Conservation (phyloP, 2,113 vertebrate genomes). For the Indicator indicator region DNA sequence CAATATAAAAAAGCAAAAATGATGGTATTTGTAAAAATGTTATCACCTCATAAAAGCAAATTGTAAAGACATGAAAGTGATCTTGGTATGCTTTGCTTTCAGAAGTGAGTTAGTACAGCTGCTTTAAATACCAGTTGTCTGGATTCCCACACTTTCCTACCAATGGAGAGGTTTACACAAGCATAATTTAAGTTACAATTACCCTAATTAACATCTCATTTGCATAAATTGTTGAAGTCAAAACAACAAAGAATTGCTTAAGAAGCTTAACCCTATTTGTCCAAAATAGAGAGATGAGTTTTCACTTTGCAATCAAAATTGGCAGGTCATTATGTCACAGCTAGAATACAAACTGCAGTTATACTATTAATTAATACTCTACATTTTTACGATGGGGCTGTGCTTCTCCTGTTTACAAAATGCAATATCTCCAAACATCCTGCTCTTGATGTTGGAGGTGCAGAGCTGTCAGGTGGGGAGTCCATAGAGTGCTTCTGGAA, state of each 20-base stretch:
- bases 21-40: conserved; percentile 90
- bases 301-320: conserved; percentile 74
- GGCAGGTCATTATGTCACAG: conserved; percentile 66
- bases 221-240: conserved; percentile 97
- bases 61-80: conserved; percentile 89
- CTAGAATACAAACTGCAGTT: conserved; percentile 46
- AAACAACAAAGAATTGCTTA: conserved; percentile 90
- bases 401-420: conserved; percentile 9
- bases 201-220: conserved; percentile 97
- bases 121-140: conserved; percentile 86
- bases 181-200: conserved; percentile 91
- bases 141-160: conserved; percentile 96
- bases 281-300: conserved; percentile 80
- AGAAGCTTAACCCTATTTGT: conserved; percentile 90
- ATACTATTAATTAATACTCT: conserved; percentile 68
- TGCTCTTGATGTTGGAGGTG: neutral
- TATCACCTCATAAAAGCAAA: conserved; percentile 90
- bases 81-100: conserved; percentile 82
- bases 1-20: conserved; percentile 89
- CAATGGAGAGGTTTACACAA: conserved; percentile 91
- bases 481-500: neutral
- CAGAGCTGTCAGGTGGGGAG: neutral
- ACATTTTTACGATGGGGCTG: conserved; percentile 33
- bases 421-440: neutral
- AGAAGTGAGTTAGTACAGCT: conserved; percentile 87